These are phyloP conservation scores for Operophtera brumata DNA, from an alignment of 2,888 invertebrate species.

Conservation along the genomic window DNA sequence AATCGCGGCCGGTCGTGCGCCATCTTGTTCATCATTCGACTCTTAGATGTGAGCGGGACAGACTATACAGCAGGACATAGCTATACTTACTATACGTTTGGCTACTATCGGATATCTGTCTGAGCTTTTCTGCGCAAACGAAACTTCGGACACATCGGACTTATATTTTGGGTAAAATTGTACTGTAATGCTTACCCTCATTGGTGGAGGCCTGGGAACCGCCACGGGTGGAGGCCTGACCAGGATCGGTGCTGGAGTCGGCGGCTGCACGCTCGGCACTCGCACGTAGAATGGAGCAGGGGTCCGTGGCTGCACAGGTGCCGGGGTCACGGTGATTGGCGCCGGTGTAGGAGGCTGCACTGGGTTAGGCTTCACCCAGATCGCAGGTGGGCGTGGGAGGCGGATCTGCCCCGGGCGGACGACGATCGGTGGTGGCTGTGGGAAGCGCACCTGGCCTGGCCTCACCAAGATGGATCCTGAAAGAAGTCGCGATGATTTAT, in stretches of 20 bases:
- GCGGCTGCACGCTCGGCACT: slow-evolving; percentile 51
- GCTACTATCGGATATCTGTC: too few species aligned
- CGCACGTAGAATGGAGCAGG: slow-evolving; percentile 52
- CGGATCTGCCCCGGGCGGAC: slow-evolving; percentile 54
- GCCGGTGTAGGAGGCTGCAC: slow-evolving; percentile 52
- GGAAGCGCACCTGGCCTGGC: slow-evolving; percentile 62
- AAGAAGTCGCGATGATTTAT: slow-evolving; percentile 8
- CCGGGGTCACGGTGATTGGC: slow-evolving; percentile 53
- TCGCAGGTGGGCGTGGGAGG: slow-evolving; percentile 46
- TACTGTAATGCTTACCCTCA: slow-evolving; percentile 47
- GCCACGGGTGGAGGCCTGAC: slow-evolving; percentile 54
- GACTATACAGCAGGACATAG: too few species aligned
- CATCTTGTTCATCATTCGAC: too few species aligned
- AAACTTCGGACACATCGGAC: too few species aligned
- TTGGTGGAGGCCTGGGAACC: slow-evolving; percentile 48
- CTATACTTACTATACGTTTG: too few species aligned
- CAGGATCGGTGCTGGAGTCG: slow-evolving; percentile 48
- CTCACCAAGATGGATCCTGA: slow-evolving; percentile 56
- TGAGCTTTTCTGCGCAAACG: too few species aligned
- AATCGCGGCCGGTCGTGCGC: too few species aligned
- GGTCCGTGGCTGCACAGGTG: slow-evolving; percentile 49
- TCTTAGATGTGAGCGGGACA: too few species aligned
- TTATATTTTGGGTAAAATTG: too few species aligned
- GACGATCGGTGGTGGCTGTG: slow-evolving; percentile 48
- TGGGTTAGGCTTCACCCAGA: slow-evolving; percentile 57